These are phyloP conservation scores for Lepas anatifera DNA, from an alignment of 2,888 invertebrate genomes.

Conservation along the genomic window DNA sequence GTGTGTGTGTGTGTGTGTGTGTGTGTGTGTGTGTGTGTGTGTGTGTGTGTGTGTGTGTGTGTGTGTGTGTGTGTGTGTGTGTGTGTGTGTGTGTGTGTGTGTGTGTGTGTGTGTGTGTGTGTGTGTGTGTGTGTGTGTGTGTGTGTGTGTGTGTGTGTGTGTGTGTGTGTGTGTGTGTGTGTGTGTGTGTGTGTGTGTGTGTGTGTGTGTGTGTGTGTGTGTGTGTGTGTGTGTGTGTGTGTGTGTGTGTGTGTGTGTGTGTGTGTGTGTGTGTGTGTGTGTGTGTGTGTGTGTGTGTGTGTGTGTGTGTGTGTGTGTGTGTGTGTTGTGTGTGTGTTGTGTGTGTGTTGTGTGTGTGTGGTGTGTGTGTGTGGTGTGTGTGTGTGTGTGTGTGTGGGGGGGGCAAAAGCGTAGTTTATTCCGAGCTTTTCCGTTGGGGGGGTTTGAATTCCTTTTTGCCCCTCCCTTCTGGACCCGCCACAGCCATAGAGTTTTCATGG, in stretches of 20 bases:
- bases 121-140: neutral
- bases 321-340: no score
- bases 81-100: neutral
- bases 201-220: neutral
- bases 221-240: neutral
- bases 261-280: no score
- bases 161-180: neutral
- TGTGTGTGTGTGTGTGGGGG: neutral
- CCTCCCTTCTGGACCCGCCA: neutral
- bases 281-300: no score
- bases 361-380: no score
- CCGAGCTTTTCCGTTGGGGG: no score
- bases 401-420: no score
- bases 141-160: neutral
- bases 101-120: neutral
- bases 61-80: neutral
- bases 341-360: no score
- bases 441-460: no score
- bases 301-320: no score
- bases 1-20: neutral
- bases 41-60: neutral
- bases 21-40: neutral
- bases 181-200: neutral
- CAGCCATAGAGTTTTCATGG: no score
- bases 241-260: no score